Evolutionary conservation across 37 sponge, comb jelly and placozoan species (phyloP), one percentile per base, ranked within the genome.

Genomic region (Aplysina aerophoba): DNA sequence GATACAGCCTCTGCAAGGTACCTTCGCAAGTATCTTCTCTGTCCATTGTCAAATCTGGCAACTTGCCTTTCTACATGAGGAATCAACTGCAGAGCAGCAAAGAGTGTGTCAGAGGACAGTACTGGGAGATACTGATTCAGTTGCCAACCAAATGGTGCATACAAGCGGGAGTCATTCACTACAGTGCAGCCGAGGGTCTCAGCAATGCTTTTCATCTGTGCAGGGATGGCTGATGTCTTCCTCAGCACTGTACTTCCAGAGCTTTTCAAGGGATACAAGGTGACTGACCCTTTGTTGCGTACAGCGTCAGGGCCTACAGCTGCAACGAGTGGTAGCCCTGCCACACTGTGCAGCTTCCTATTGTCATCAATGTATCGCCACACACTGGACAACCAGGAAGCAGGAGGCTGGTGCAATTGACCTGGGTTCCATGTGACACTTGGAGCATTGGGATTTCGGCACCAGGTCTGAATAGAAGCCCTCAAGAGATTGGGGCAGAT

Each of bases 281-380:
- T 53, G 78, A 50, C 21, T 16, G n/a, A 24, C 2, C 50, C 78
- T 4, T 36, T n/a, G 1, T 3, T 75, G 53, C 54, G 44, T 19
- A 75, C 38, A 15, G 39, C 3, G 4, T 75, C 53, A 40, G 78
- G 78, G 0, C 78, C 78, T 8, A 41, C 15, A 13, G 22, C 55
- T 20, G 84, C 83, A 8, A 88, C 39, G 38, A 88, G 41, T 27
- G 88, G 83, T 8, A 88, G 54, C 37, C 66, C 62, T 3, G 30
- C 57, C 0, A 88, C 36, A 20, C 59, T 21, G n/a, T 63, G 8
- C 12, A 87, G 28, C 16, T 53, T 24, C 12, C 24, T 0, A 50
- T 72, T 28, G 15, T 72, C 31, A 62, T 3, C 15, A 21, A 91
- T 68, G 81, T 85, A 88, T 11, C n/a, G 40, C 92, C 92, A 91